Evolutionary conservation across 2,888 invertebrate species (phyloP), one percentile per base, ranked within the genome.

Genomic region (Chirona hameri): DNA sequence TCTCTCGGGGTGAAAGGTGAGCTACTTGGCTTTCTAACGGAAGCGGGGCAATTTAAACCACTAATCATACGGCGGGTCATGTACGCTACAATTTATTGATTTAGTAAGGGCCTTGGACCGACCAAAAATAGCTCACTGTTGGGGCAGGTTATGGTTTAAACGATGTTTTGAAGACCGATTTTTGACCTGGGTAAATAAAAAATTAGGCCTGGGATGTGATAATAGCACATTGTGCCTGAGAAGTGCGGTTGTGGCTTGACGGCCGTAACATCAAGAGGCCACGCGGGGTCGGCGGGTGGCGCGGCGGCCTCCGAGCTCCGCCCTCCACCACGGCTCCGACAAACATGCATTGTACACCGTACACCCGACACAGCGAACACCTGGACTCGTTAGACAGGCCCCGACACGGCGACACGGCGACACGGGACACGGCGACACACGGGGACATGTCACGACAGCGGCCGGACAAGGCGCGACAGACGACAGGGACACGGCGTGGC

Each of bases 101-200:
- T 76, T 76, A 76, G 39, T 76, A 10, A 46, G 24, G 46, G 76
- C 76, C 76, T 76, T 76, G 46, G 46, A 24, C 10, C 76, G 76
- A 76, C 76, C 76, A 76, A 76, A 76, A 76, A 46, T 76, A 39
- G 76, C 46, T 46, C 76, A 76, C 76, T 76, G 76, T 76, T 76
- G 76, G 46, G 76, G 76, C 76, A 76, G 76, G 76, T 46, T 76
- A 76, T 76, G 76, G 76, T 46, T 76, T 76, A 76, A 76, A 76
- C 76, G 76, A 76, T 76, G 76, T 46, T 46, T 76, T 76, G 39
- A 76, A 76, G 76, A 76, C 76, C 24, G 76, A 76, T 46, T 76
- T 76, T 76, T 76, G 76, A 76, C 76, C 76, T 76, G 76, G 76
- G 76, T 46, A 76, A 76, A 76, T 76, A 76, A 76, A 76, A 76